phyloP scores from a whole-genome alignment of 2,888 invertebrate species.

The Drosophila diplacantha region DNA sequence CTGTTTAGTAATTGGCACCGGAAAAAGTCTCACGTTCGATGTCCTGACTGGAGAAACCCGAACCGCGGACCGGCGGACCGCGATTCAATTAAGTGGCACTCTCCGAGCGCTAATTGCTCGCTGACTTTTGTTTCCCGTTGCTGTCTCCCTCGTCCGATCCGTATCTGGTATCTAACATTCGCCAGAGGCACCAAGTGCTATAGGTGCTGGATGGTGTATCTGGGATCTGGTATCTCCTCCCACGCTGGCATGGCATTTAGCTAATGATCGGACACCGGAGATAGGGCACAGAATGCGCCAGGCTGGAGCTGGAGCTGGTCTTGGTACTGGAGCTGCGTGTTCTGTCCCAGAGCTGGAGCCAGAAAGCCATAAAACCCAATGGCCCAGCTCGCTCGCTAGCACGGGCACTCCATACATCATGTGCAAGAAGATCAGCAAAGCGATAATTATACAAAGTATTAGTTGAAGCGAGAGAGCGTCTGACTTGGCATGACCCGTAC shows the following conservation, averaged over 20 bases:
- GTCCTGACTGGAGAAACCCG: constrained; percentile 16
- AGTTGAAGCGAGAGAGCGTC: constrained; percentile 53
- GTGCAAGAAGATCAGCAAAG: constrained; percentile 63
- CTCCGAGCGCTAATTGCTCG: constrained; percentile 60
- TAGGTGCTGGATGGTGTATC: constrained; percentile 39
- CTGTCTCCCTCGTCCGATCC: constrained; percentile 26
- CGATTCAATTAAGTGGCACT: constrained; percentile 68
- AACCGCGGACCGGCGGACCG: constrained; percentile 15
- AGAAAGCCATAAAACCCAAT: constrained; percentile 52
- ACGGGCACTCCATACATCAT: constrained; percentile 40
- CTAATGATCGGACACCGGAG: constrained; percentile 62
- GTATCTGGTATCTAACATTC: constrained; percentile 25
- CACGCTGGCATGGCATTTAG: constrained; percentile 56
- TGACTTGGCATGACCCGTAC: constrained; percentile 65
- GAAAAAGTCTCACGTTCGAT: constrained; percentile 58
- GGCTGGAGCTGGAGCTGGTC: background rate
- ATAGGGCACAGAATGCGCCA: constrained; percentile 37
- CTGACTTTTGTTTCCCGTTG: constrained; percentile 27
- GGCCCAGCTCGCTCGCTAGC: constrained; percentile 45
- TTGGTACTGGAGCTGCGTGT: constrained; percentile 54
- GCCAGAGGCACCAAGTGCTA: constrained; percentile 18
- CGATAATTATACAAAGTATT: constrained; percentile 71
- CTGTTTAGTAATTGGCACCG: constrained; percentile 66
- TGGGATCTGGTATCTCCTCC: constrained; percentile 53
- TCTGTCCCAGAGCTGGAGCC: constrained; percentile 38